Conservation (phyloP, 1,140 invertebrate genomes). For the Macrosteles quadrilineatus region DNA sequence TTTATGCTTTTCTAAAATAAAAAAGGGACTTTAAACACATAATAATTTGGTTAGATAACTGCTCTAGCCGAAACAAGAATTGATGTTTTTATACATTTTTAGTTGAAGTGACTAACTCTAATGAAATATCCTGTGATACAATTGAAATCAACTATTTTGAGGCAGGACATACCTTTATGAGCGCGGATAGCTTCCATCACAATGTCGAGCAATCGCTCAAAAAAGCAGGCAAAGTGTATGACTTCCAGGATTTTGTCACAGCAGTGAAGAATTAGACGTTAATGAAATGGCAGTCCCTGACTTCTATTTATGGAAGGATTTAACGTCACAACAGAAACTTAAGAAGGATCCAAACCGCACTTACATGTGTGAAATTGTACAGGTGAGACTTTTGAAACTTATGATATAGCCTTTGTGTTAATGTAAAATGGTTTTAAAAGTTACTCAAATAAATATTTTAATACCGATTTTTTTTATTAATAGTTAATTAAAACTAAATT, state of each 20-base stretch:
- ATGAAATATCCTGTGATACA: constrained; percentile 40
- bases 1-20: constrained; percentile 28
- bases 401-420: too few relatives aligned
- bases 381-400: not conserved
- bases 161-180: constrained; percentile 44
- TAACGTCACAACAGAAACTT: not conserved
- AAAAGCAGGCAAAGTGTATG: constrained; percentile 19
- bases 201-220: constrained; percentile 37
- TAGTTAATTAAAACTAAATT: too few relatives aligned
- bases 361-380: constrained; percentile 8
- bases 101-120: constrained; percentile 32
- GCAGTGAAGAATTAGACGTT: constrained; percentile 23
- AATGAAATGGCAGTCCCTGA: constrained; percentile 18
- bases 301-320: constrained; percentile 29
- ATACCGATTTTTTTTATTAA: too few relatives aligned
- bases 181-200: constrained; percentile 44
- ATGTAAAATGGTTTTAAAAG: too few relatives aligned
- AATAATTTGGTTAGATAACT: constrained; percentile 42
- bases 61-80: constrained; percentile 39
- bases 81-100: constrained; percentile 32
- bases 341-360: constrained; percentile 21
- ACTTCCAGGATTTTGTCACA: constrained; percentile 18
- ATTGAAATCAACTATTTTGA: constrained; percentile 42
- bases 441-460: too few relatives aligned
- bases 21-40: constrained; percentile 27